phyloP scores from a whole-genome alignment of 2,888 invertebrate genomes.

The Ophion slaviceki region DNA sequence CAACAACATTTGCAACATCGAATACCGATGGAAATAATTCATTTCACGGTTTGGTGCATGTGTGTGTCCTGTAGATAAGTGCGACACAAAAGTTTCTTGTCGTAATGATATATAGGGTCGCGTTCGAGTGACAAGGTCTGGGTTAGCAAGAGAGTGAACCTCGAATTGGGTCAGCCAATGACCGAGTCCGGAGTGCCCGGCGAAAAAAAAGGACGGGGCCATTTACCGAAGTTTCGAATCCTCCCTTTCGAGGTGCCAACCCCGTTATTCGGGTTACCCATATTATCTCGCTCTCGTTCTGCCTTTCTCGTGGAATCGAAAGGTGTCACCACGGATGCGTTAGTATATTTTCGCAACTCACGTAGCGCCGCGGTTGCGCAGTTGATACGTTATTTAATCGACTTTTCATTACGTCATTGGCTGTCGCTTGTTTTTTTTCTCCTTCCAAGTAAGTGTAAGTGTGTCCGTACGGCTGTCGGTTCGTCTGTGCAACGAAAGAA shows the following conservation, averaged over 20 bases:
- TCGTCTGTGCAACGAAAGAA: neutral
- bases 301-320: constrained; percentile 19
- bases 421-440: neutral
- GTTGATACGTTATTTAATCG: constrained; percentile 66
- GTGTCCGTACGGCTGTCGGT: constrained; percentile 33
- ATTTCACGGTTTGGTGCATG: neutral
- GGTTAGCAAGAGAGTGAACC: constrained; percentile 42
- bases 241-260: constrained; percentile 1
- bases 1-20: neutral
- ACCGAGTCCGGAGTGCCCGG: constrained; percentile 17
- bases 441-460: neutral
- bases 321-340: constrained; percentile 53
- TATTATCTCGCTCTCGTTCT: neutral
- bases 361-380: constrained; percentile 37
- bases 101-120: constrained; percentile 15
- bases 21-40: too few species aligned
- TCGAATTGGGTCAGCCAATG: constrained; percentile 45
- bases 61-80: neutral
- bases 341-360: constrained; percentile 59
- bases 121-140: constrained; percentile 53
- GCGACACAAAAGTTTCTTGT: neutral
- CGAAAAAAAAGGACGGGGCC: constrained; percentile 16
- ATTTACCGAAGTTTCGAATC: constrained; percentile 6
- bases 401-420: constrained; percentile 63
- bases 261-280: neutral